phyloP scores from a whole-genome alignment of 2,113 vertebrate genomes.

The Collichthys lucidus region DNA sequence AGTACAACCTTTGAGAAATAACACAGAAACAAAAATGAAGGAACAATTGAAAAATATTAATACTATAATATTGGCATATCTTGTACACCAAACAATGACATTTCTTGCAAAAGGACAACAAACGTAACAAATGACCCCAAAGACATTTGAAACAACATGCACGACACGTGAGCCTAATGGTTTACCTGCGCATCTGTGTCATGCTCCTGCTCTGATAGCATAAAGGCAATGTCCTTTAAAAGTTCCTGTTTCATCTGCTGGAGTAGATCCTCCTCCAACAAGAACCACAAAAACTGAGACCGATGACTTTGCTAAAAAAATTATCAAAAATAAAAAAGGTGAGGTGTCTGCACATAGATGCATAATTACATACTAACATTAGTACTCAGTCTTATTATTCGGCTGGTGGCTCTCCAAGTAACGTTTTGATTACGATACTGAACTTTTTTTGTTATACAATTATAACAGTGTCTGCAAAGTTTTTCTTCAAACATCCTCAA shows the following conservation, averaged over 20 bases:
- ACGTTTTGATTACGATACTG: no score
- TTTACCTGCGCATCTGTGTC: slow-evolving; percentile 48
- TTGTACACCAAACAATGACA: not conserved
- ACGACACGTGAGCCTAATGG: not conserved
- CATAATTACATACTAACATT: no score
- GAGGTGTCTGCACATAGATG: no score
- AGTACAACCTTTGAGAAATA: slow-evolving; percentile 41
- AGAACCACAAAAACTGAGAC: slow-evolving; percentile 13
- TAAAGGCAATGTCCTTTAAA: not conserved
- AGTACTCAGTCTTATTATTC: no score
- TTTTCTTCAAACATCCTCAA: no score
- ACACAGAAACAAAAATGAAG: not conserved
- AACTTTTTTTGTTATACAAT: no score
- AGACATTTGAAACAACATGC: not conserved
- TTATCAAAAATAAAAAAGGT: no score
- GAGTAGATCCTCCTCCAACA: not conserved
- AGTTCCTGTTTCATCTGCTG: not conserved
- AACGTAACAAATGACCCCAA: not conserved
- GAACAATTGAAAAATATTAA: no score
- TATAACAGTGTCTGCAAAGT: no score
- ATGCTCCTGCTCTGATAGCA: slow-evolving; percentile 10
- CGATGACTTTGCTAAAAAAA: slow-evolving; percentile 34
- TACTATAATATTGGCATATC: no score
- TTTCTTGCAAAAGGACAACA: not conserved
- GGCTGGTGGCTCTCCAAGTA: no score